Percentiles rank a stretch among this genome's conserved stretches.
phyloP scores from a whole-genome alignment of 2,888 invertebrate species.

The Chesias legatella region DNA sequence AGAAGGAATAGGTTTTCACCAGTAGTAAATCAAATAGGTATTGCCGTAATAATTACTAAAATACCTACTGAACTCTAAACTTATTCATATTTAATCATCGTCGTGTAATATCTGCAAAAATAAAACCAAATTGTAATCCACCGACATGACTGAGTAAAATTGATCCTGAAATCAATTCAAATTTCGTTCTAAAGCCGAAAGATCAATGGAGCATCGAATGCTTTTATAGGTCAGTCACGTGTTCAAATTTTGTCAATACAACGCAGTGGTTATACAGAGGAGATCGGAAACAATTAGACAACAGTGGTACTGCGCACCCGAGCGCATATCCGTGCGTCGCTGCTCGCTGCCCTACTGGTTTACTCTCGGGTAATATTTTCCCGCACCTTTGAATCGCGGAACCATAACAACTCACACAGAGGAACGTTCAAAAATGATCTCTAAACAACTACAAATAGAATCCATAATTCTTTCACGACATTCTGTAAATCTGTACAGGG shows the following conservation, averaged over 20 bases:
- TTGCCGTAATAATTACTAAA: no score
- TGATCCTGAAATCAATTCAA: conserved; percentile 14
- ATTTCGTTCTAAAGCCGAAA: conserved; percentile 27
- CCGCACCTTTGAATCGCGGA: conserved; percentile 33
- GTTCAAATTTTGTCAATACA: conserved; percentile 71
- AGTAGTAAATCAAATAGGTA: no score
- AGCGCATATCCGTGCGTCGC: conserved; percentile 70
- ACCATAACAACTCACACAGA: conserved; percentile 25
- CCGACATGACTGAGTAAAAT: conserved; percentile 1
- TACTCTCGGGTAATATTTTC: conserved; percentile 56
- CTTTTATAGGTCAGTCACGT: conserved; percentile 61
- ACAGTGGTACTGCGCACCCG: conserved; percentile 73
- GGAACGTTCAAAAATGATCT: conserved; percentile 25
- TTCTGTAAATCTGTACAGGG: conserved; percentile 11
- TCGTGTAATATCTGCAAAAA: no score
- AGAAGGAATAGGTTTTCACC: no score
- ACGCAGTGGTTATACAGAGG: conserved; percentile 64
- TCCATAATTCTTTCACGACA: conserved; percentile 5
- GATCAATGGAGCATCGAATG: conserved; percentile 46
- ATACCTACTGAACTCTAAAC: no score
- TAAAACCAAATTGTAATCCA: no score
- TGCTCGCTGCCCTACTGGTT: conserved; percentile 60
- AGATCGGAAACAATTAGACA: conserved; percentile 79
- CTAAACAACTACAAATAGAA: conserved; percentile 10
- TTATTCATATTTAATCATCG: no score